These are phyloP conservation scores for Cnemophilus loriae DNA, from an alignment of 2,113 vertebrate species.

Conservation along the genomic window DNA sequence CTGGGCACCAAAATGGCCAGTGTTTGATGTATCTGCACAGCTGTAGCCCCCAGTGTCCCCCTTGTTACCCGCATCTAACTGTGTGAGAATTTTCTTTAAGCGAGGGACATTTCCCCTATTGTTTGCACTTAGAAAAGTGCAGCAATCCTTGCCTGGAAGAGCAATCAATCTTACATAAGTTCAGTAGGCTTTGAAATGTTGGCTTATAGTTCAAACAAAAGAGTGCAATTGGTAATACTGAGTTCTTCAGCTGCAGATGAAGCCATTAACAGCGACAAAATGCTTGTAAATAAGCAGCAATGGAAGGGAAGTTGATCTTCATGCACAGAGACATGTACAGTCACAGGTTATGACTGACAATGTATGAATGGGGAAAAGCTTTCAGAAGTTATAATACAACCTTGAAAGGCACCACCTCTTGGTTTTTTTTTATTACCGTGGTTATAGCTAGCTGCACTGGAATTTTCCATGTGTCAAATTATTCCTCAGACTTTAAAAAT, in stretches of 20 bases:
- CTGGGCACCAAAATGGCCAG: neutral
- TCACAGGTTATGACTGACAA: neutral
- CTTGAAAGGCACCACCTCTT: neutral
- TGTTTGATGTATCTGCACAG: neutral
- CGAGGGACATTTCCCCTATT: neutral
- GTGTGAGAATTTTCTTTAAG: neutral
- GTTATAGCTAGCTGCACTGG: neutral
- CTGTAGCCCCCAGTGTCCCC: neutral
- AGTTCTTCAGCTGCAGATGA: neutral
- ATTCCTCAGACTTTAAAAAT: neutral
- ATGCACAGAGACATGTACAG: neutral
- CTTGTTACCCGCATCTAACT: neutral
- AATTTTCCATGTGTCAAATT: neutral
- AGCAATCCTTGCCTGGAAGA: neutral
- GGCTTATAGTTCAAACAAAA: neutral
- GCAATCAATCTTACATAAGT: neutral
- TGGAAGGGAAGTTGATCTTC: neutral
- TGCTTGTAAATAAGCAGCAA: neutral
- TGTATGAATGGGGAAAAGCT: neutral
- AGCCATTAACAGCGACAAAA: neutral
- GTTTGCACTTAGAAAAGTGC: neutral
- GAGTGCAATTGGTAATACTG: neutral
- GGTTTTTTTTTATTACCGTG: neutral
- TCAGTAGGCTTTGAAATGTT: neutral
- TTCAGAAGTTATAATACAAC: neutral